These are phyloP conservation scores for Lophius americanus DNA, from an alignment of 2,797 vertebrate genomes.

Conservation along the genomic window DNA sequence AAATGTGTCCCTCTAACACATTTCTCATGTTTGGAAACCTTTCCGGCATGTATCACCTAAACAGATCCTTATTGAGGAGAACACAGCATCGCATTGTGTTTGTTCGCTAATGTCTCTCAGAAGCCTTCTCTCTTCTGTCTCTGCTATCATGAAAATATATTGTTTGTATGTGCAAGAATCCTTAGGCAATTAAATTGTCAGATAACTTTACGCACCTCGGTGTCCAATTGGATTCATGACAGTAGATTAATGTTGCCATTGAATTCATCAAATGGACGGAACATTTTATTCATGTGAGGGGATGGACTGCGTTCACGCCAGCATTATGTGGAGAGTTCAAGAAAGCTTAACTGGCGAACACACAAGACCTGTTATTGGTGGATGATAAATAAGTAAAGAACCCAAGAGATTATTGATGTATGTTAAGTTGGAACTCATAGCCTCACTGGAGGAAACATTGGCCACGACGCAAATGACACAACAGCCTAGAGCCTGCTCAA, in stretches of 20 bases:
- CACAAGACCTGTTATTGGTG: constrained; percentile 30
- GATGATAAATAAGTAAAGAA: constrained; percentile 54
- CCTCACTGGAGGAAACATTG: constrained; percentile 27
- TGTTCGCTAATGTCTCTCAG: constrained; percentile 28
- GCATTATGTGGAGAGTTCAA: constrained; percentile 50
- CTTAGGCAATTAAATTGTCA: constrained; percentile 58
- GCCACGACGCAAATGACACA: constrained; percentile 9
- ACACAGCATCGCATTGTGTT: constrained; percentile 13
- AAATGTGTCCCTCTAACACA: constrained; percentile 11
- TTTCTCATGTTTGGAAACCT: constrained; percentile 33
- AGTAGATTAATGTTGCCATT: constrained; percentile 35
- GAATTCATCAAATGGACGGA: constrained; percentile 40
- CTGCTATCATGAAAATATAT: constrained; percentile 43
- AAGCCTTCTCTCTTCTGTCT: constrained; percentile 19
- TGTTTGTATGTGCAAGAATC: constrained; percentile 49
- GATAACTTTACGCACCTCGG: constrained; percentile 45
- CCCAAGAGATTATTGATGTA: constrained; percentile 53
- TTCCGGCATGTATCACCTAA: constrained; percentile 25
- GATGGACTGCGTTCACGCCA: constrained; percentile 27
- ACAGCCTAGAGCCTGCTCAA: background rate
- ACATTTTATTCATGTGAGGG: constrained; percentile 28
- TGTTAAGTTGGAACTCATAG: constrained; percentile 20
- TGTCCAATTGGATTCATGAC: constrained; percentile 46
- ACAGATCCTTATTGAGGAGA: constrained; percentile 22
- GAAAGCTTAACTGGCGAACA: constrained; percentile 21